Percentiles rank a stretch among this genome's conserved stretches.
These are phyloP conservation scores for Eupsilia transversa DNA, from an alignment of 2,888 invertebrate species.

Conservation along the genomic window DNA sequence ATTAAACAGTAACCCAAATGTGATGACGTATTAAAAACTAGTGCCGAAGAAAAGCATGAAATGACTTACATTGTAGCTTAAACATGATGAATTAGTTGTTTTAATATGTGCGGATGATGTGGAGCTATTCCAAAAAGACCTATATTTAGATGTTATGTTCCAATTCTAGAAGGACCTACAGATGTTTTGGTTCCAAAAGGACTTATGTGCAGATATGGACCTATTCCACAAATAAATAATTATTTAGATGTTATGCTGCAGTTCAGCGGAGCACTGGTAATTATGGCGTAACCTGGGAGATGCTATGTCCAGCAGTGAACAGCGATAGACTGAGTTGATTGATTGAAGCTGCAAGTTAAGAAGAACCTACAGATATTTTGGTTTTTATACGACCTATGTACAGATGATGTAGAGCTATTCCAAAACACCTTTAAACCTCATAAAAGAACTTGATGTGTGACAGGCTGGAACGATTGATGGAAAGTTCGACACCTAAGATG, in stretches of 20 bases:
- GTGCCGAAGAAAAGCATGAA: not conserved
- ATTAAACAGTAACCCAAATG: conserved; percentile 17
- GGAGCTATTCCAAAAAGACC: not conserved
- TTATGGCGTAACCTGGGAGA: too few species aligned
- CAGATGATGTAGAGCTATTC: too few species aligned
- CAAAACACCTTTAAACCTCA: too few species aligned
- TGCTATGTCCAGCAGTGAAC: too few species aligned
- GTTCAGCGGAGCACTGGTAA: too few species aligned
- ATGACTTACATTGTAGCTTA: not conserved
- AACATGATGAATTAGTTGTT: not conserved
- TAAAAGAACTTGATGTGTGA: conserved; percentile 4
- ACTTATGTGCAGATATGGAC: not conserved
- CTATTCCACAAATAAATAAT: too few species aligned
- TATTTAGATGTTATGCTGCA: too few species aligned
- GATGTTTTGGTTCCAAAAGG: not conserved
- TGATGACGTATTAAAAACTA: not conserved
- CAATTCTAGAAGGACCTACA: conserved; percentile 1
- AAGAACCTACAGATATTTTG: not conserved
- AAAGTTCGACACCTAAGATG: conserved; percentile 15
- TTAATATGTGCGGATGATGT: not conserved
- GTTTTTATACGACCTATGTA: not conserved
- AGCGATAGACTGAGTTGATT: too few species aligned
- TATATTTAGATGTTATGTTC: not conserved
- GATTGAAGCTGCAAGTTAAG: not conserved
- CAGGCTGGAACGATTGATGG: not conserved